Evolutionary conservation across 1,140 invertebrate genomes (phyloP).

Genomic region (Campoletis sonorensis): DNA sequence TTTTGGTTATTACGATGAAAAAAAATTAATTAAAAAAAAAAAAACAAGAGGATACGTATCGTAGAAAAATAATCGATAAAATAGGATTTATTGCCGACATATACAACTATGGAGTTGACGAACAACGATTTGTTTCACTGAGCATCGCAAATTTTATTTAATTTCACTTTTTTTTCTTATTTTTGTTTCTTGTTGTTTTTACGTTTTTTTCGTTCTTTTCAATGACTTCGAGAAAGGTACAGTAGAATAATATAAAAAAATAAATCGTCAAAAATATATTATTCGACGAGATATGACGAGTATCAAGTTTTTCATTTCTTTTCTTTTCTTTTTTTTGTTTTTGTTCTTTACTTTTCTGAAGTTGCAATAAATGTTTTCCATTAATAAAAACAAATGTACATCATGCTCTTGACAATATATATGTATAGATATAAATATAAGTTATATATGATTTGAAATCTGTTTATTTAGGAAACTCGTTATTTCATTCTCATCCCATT

Average conservation of each 20-base stretch:
- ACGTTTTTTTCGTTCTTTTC: too few species aligned
- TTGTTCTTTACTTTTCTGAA: neutral
- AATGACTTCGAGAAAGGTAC: constrained; percentile 9
- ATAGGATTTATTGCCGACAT: constrained; percentile 59
- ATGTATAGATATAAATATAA: too few species aligned
- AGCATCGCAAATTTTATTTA: too few species aligned
- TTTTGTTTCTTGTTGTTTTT: too few species aligned
- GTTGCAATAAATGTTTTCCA: neutral
- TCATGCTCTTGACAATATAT: too few species aligned
- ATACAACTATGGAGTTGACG: constrained; percentile 44
- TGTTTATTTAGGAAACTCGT: too few species aligned
- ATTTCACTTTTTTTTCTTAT: too few species aligned
- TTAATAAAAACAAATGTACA: too few species aligned
- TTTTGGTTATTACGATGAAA: constrained; percentile 33
- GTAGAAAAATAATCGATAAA: constrained; percentile 74
- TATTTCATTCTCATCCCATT: too few species aligned
- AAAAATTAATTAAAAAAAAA: too few species aligned
- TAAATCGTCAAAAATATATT: constrained; percentile 62
- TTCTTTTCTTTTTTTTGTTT: too few species aligned
- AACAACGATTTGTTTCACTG: constrained; percentile 1
- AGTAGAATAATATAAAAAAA: constrained; percentile 59
- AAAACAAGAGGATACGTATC: constrained; percentile 48
- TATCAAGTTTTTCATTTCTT: neutral
- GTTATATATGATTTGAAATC: too few species aligned
- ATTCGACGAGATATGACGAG: constrained; percentile 56